Evolutionary conservation across 2,113 vertebrate genomes (phyloP).

Genomic region (Parotia lawesii): DNA sequence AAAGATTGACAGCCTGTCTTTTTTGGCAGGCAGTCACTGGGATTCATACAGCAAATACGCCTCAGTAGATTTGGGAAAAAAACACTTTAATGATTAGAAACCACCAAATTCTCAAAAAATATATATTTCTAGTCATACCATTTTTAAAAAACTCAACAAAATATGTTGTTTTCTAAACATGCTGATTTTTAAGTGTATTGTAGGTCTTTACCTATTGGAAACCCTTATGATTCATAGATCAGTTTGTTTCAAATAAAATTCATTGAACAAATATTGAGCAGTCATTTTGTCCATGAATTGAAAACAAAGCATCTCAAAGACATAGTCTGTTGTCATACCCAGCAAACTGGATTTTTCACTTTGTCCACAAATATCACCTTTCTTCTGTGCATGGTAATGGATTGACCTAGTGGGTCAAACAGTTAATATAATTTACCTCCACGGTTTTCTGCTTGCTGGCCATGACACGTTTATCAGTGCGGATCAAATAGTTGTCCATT

Average conservation of each 20-base stretch:
- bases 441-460: not conserved
- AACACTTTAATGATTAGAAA: not conserved
- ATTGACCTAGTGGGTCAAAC: not conserved
- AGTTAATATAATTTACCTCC: not conserved
- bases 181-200: not conserved
- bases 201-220: not conserved
- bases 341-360: not conserved
- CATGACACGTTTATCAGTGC: not conserved
- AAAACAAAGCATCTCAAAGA: not conserved
- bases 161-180: not conserved
- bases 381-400: not conserved
- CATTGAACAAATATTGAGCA: not conserved
- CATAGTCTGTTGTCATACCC: not conserved
- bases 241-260: not conserved
- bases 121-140: rapidly evolving
- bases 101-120: not conserved
- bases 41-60: not conserved
- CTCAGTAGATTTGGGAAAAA: not conserved
- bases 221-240: not conserved
- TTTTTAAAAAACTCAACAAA: not conserved
- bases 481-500: not conserved
- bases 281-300: not conserved
- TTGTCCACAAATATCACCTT: not conserved
- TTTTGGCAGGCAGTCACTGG: not conserved
- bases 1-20: not conserved